phyloP scores from a whole-genome alignment of 2,888 invertebrate species.

The Dinocampus coccinellae region DNA sequence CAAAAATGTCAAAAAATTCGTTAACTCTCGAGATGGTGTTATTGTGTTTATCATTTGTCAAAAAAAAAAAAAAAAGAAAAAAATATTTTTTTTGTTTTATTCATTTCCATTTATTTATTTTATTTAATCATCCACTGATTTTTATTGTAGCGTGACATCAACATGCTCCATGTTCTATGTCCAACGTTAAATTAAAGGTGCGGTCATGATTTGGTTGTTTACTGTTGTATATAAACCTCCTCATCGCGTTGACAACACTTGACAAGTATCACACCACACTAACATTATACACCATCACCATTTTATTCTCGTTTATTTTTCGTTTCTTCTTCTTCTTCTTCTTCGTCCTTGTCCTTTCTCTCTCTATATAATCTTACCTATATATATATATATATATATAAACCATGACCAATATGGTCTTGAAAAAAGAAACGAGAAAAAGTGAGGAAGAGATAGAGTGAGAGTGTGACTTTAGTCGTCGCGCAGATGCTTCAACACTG shows the following conservation, averaged over 20 bases:
- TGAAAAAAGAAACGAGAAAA: too few species aligned
- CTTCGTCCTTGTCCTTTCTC: background rate
- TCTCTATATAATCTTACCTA: background rate
- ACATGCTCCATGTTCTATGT: background rate
- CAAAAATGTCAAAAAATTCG: too few species aligned
- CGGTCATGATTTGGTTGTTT: slow-evolving; percentile 19
- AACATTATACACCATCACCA: background rate
- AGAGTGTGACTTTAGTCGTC: slow-evolving; percentile 1
- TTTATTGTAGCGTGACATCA: background rate
- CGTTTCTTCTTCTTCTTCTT: background rate
- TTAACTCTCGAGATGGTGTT: too few species aligned
- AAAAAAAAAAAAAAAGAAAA: too few species aligned
- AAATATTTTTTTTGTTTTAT: too few species aligned
- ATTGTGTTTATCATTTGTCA: too few species aligned
- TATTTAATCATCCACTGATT: background rate
- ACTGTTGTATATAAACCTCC: slow-evolving; percentile 16
- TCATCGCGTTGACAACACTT: slow-evolving; percentile 14
- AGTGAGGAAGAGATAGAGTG: background rate
- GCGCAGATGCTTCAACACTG: slow-evolving; percentile 19
- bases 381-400: background rate
- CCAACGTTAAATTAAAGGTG: background rate
- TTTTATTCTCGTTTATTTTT: background rate
- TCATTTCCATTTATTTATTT: background rate
- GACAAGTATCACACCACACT: slow-evolving; percentile 5
- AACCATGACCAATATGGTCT: background rate